Percentiles rank a stretch among this genome's conserved stretches.
Evolutionary conservation across 2,888 invertebrate species (phyloP).

Genomic region (Ecliptopera silaceata): DNA sequence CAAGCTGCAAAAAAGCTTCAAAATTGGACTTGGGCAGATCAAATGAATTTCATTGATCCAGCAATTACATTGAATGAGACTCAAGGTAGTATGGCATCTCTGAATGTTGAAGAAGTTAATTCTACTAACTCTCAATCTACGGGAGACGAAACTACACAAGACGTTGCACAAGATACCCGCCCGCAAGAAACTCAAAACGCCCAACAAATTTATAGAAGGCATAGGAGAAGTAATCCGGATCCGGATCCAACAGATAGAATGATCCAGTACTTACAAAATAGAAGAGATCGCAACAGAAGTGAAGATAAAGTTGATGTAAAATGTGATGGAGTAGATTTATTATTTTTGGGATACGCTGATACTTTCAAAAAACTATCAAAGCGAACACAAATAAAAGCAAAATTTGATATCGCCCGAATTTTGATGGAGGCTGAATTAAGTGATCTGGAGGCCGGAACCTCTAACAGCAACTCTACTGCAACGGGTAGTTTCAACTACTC

Average conservation of each 20-base stretch:
- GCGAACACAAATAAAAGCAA: conserved; percentile 26
- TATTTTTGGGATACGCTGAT: conserved; percentile 27
- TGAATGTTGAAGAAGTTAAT: neutral
- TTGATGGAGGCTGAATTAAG: conserved; percentile 24
- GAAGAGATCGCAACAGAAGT: neutral
- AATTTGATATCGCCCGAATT: conserved; percentile 31
- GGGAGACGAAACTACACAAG: neutral
- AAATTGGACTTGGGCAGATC: neutral
- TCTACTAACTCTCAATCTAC: neutral
- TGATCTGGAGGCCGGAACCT: neutral
- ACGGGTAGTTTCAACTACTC: neutral
- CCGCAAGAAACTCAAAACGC: neutral
- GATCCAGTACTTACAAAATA: conserved; percentile 15
- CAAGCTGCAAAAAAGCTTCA: conserved; percentile 1
- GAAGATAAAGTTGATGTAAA: conserved; percentile 4
- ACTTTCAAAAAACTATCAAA: conserved; percentile 25
- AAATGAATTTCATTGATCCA: neutral
- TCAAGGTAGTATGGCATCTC: neutral
- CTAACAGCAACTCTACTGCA: neutral
- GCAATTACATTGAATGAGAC: neutral
- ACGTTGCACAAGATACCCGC: neutral
- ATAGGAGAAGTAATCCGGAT: neutral
- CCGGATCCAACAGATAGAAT: conserved; percentile 16
- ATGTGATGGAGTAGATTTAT: conserved; percentile 30
- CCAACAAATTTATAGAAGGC: neutral